A percentile compares a stretch with the other conserved stretches of the same genome.
phyloP scores from a whole-genome alignment of 2,888 invertebrate species.

The Rhagonycha fulva region DNA sequence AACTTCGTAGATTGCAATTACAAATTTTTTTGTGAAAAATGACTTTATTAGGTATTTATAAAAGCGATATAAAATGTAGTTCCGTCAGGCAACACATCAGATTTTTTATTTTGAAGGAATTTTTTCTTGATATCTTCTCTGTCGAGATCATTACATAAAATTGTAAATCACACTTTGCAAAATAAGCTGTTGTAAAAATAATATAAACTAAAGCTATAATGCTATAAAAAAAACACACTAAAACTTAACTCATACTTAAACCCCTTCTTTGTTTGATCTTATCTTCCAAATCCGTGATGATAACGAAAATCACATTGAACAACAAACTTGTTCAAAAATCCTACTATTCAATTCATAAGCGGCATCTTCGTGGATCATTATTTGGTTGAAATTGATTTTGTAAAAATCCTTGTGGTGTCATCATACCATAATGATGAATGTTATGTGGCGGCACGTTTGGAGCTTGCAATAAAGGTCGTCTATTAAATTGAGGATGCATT shows the following conservation, averaged over 20 bases:
- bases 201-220: no score
- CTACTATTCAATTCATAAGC: no score
- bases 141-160: neutral
- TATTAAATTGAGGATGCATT: neutral
- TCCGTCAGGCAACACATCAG: neutral
- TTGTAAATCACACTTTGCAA: no score
- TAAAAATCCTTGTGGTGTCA: neutral
- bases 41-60: neutral
- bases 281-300: no score
- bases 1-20: no score
- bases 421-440: neutral
- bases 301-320: no score
- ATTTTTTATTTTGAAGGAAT: neutral
- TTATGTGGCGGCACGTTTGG: neutral
- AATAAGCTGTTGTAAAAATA: no score
- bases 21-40: neutral
- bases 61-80: neutral
- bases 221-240: no score
- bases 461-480: neutral
- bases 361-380: neutral
- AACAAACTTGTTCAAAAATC: no score
- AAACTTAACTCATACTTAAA: no score
- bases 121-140: neutral
- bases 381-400: neutral
- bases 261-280: no score